Conservation (phyloP, 2,888 invertebrate genomes). For the Nomada fucata region DNA sequence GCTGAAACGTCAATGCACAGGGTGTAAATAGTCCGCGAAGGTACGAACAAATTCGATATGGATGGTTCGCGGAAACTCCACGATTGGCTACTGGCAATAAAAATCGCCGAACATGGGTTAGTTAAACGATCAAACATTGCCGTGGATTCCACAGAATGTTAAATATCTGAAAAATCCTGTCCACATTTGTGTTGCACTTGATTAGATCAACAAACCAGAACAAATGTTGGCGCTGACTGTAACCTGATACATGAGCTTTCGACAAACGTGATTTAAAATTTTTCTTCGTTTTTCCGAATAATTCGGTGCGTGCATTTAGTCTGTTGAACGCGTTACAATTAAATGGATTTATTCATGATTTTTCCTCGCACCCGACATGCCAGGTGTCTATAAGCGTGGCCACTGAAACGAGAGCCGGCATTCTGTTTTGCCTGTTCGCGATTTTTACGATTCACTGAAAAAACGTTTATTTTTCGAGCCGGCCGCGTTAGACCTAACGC, state of each 20-base stretch:
- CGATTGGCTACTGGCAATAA: background rate
- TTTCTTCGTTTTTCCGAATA: too few relatives aligned
- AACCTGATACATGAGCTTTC: background rate
- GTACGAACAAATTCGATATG: constrained; percentile 14
- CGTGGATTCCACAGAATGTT: background rate
- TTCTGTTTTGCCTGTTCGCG: constrained; percentile 20
- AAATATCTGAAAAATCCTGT: background rate
- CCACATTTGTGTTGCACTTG: background rate
- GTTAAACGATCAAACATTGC: background rate
- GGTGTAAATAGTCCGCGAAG: background rate
- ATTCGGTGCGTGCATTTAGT: too few relatives aligned
- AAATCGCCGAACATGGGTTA: background rate
- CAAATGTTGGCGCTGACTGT: background rate
- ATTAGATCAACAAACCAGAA: background rate
- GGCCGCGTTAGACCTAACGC: constrained; percentile 63
- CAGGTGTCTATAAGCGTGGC: too few relatives aligned
- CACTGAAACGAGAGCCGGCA: background rate
- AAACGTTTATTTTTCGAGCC: constrained; percentile 61
- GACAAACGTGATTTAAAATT: too few relatives aligned
- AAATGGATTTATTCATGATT: background rate
- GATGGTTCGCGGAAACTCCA: background rate
- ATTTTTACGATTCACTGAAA: constrained; percentile 40
- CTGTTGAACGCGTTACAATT: too few relatives aligned
- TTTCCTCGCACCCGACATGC: background rate
- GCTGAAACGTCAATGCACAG: background rate